Base-by-base conservation (phyloP, 2,888 invertebrate genomes). In the Ophraella communa region DNA sequence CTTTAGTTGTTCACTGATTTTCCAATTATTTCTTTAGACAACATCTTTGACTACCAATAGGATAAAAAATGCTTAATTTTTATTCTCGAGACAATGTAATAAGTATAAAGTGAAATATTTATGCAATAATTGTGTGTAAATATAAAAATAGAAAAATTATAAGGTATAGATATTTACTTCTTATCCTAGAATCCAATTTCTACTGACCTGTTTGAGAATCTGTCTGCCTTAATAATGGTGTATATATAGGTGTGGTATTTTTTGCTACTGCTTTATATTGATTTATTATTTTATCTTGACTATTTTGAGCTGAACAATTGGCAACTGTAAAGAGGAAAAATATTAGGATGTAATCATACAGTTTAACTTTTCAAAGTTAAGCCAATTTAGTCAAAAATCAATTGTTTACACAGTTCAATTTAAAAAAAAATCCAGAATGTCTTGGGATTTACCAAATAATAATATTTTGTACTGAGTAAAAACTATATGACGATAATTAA, bases 371-470 rank as follows among this genome's bases (percentile, higher is more conserved):
- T 30, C 30, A 30, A 3, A 30, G 11, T 30, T 30, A 30, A 11
- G 30, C 30, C 8, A 11, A 24, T 4, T 49, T 24, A 21, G 10
- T 49, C 24, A 49, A 49, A 49, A 23, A 23, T n/a, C 49, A 49
- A 21, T 49, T 49, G 21, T 24, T 49, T 20, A 49, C 24, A 30
- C 10, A 30, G 30, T 49, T 49, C 24, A 49, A 49, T 49, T 49
- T 17, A n/a, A 7, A 17, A 44, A n/a, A 44, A 44, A 44, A 44
- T 44, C 44, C 10, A 44, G 17, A 18, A 44, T 44, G 14, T 44
- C 44, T 44, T 44, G 44, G 44, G 44, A 44, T 18, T 44, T 17
- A 44, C 17, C 14, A 17, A 44, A 44, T 44, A 17, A 44, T 44
- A 20, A 44, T n/a, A 8, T 42, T 44, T 44, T 11, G 21, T 21